These are phyloP conservation scores for Arge pagana DNA, from an alignment of 2,888 invertebrate genomes.

Conservation along the genomic window DNA sequence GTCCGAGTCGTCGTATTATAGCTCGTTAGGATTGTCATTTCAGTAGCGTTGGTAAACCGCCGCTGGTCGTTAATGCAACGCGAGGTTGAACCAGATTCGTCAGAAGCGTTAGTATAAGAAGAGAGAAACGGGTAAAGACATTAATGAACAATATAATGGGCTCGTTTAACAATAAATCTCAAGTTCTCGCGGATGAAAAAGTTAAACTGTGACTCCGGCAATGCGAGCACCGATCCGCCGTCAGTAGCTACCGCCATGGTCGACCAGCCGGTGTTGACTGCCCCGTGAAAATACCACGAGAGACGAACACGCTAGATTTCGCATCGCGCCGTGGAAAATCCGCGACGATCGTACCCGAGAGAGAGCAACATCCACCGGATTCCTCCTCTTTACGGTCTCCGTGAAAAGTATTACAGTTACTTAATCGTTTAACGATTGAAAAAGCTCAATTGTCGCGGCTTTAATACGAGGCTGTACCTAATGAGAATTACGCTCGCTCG, in stretches of 20 bases:
- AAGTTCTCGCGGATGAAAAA: background rate
- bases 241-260: conserved; percentile 1
- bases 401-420: too few species aligned
- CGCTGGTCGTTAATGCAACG: conserved; percentile 7
- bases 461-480: too few species aligned
- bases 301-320: conserved; percentile 1
- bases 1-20: background rate
- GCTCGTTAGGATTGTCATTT: background rate
- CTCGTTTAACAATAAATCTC: conserved; percentile 29
- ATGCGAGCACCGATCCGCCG: too few species aligned
- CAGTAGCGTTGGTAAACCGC: too few species aligned
- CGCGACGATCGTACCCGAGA: too few species aligned
- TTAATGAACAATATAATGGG: conserved; percentile 33
- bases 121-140: conserved; percentile 27
- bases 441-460: too few species aligned
- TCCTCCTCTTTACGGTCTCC: too few species aligned
- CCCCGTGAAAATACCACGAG: conserved; percentile 5
- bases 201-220: background rate
- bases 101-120: background rate
- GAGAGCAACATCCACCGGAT: too few species aligned
- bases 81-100: background rate
- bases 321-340: background rate
- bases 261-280: background rate
- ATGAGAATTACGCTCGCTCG: too few species aligned
- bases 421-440: too few species aligned